Evolutionary conservation across 2,888 invertebrate genomes (phyloP).

Genomic region (Fabriciana adippe): DNA sequence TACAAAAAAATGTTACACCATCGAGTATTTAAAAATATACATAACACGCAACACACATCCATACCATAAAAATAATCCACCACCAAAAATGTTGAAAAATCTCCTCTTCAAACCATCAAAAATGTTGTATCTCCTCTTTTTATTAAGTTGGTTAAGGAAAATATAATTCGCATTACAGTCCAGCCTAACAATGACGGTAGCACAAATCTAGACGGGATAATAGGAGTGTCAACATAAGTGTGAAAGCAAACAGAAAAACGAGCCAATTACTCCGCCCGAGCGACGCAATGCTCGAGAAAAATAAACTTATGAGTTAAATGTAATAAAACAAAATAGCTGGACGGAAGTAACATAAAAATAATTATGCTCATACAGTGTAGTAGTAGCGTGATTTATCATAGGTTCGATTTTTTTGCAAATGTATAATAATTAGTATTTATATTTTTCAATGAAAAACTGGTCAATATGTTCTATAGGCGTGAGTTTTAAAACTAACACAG

Average conservation of each 20-base stretch:
- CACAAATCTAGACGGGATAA: conserved; percentile 34
- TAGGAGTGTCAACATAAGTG: conserved; percentile 33
- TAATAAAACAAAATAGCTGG: conserved; percentile 2
- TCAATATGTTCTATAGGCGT: too few species aligned
- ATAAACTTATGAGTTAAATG: conserved; percentile 3
- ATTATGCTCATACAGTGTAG: not conserved
- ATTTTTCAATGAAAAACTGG: too few species aligned
- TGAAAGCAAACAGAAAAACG: conserved; percentile 31
- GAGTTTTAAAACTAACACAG: too few species aligned
- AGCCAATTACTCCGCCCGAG: conserved; percentile 34
- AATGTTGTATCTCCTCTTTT: too few species aligned
- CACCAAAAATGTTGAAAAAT: too few species aligned
- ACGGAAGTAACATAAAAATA: not conserved
- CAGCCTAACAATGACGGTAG: conserved; percentile 30
- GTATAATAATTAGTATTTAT: too few species aligned
- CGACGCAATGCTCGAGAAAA: not conserved
- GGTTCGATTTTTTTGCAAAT: not conserved
- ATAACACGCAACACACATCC: too few species aligned
- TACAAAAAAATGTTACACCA: too few species aligned
- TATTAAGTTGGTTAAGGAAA: too few species aligned
- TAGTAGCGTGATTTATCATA: not conserved
- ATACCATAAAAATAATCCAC: too few species aligned
- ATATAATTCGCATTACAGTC: not conserved
- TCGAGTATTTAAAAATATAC: too few species aligned
- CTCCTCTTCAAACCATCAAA: too few species aligned